phyloP scores from a whole-genome alignment of 1,140 invertebrate genomes.

The Megalopta genalis region DNA sequence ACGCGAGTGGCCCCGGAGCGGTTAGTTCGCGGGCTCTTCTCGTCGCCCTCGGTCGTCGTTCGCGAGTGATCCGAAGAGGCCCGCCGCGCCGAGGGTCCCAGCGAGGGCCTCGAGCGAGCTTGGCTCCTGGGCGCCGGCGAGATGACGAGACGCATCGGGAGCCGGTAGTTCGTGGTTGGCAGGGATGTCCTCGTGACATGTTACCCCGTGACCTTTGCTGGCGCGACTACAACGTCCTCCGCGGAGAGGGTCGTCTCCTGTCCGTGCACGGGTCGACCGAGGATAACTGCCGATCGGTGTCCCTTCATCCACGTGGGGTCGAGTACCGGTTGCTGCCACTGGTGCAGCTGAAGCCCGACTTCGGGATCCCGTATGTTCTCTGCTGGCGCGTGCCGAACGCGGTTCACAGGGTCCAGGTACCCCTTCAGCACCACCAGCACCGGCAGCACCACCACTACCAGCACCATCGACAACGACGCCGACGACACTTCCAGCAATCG shows the following conservation, averaged over 20 bases:
- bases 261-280: slow-evolving; percentile 55
- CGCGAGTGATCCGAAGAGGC: too few species aligned
- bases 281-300: slow-evolving; percentile 49
- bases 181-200: slow-evolving; percentile 77
- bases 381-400: slow-evolving; percentile 70
- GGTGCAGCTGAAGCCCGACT: slow-evolving; percentile 64
- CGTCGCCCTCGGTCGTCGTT: too few species aligned
- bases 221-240: slow-evolving; percentile 70
- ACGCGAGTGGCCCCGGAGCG: too few species aligned
- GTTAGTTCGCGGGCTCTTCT: too few species aligned
- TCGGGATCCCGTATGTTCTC: slow-evolving; percentile 71
- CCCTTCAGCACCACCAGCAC: slow-evolving; percentile 51
- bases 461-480: slow-evolving; percentile 47
- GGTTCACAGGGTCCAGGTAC: slow-evolving; percentile 58
- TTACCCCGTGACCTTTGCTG: slow-evolving; percentile 72
- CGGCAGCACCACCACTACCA: slow-evolving; percentile 28
- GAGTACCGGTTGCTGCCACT: slow-evolving; percentile 66
- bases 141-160: slow-evolving; percentile 37
- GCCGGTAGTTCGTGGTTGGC: slow-evolving; percentile 53
- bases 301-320: slow-evolving; percentile 50
- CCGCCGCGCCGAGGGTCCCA: too few species aligned
- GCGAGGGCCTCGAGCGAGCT: too few species aligned
- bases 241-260: slow-evolving; percentile 59
- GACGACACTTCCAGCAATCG: slow-evolving; percentile 31
- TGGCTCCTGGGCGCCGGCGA: background rate